Evolutionary conservation across 2,888 invertebrate species (phyloP).

Genomic region (Erebia epiphron): DNA sequence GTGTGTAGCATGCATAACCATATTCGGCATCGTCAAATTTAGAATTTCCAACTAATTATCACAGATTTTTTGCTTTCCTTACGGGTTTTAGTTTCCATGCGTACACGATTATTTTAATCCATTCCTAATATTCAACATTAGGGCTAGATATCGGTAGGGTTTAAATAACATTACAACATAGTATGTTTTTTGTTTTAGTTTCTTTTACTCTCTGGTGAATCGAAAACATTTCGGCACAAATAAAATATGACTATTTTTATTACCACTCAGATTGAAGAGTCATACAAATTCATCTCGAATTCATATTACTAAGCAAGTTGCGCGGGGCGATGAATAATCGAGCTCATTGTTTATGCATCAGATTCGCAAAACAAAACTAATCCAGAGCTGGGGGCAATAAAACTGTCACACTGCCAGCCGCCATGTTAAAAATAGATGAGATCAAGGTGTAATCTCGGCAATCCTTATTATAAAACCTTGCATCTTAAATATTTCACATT

Average conservation of each 20-base stretch:
- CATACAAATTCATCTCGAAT: conserved; percentile 64
- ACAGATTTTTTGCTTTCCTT: too few species aligned
- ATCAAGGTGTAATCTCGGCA: conserved; percentile 78
- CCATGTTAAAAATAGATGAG: conserved; percentile 77
- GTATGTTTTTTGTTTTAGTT: too few species aligned
- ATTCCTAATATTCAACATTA: too few species aligned
- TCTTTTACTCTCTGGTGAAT: too few species aligned
- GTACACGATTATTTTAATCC: too few species aligned
- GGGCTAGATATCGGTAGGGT: too few species aligned
- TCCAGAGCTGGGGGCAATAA: conserved; percentile 79
- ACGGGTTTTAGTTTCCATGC: too few species aligned
- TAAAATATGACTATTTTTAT: not conserved
- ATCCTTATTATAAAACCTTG: conserved; percentile 79
- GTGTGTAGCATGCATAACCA: not conserved
- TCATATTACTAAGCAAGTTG: conserved; percentile 68
- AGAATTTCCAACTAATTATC: too few species aligned
- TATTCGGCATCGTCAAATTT: too few species aligned
- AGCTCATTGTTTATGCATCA: conserved; percentile 82
- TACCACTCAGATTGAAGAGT: conserved; percentile 26
- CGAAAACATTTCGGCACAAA: too few species aligned
- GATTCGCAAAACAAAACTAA: conserved; percentile 82
- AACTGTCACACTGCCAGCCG: conserved; percentile 75
- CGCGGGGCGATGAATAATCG: conserved; percentile 75
- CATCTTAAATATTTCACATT: conserved; percentile 76
- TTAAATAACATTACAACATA: too few species aligned